A percentile compares a stretch with the other conserved stretches of the same genome.
phyloP scores from a whole-genome alignment of 2,797 vertebrate species.

The Sarcophilus harrisii region DNA sequence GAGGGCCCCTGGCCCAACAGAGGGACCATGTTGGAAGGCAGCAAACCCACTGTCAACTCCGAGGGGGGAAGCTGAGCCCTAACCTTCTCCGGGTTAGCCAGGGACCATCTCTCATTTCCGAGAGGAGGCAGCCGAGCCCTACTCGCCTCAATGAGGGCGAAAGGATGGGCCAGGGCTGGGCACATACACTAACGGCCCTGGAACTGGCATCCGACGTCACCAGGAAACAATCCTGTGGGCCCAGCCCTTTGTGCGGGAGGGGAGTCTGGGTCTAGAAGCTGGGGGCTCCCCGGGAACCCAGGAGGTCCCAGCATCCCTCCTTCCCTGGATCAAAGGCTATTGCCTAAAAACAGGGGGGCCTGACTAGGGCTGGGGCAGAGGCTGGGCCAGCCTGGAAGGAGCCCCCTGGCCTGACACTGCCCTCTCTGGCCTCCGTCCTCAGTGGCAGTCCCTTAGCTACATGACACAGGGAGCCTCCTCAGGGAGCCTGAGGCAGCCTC shows the following conservation, averaged over 20 bases:
- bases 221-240: not conserved
- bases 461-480: not conserved
- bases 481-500: not conserved
- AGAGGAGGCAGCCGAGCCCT: constrained; percentile 3
- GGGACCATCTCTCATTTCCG: constrained; percentile 24
- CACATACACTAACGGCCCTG: not conserved
- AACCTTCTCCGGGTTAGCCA: not conserved
- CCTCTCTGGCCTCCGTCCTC: not conserved
- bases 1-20: constrained; percentile 70
- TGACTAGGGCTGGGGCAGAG: not conserved
- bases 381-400: not conserved
- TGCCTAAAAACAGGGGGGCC: not conserved
- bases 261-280: not conserved
- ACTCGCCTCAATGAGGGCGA: not conserved
- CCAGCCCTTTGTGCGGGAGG: not conserved
- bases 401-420: not conserved
- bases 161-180: not conserved
- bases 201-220: not conserved
- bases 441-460: not conserved
- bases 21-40: constrained; percentile 85
- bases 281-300: not conserved
- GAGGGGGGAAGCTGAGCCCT: constrained; percentile 37
- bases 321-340: not conserved
- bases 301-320: not conserved
- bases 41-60: constrained; percentile 58